Percentiles rank a stretch among this genome's conserved stretches.
Conservation (phyloP, 1,140 invertebrate species). For the Drosophila baimaii region DNA sequence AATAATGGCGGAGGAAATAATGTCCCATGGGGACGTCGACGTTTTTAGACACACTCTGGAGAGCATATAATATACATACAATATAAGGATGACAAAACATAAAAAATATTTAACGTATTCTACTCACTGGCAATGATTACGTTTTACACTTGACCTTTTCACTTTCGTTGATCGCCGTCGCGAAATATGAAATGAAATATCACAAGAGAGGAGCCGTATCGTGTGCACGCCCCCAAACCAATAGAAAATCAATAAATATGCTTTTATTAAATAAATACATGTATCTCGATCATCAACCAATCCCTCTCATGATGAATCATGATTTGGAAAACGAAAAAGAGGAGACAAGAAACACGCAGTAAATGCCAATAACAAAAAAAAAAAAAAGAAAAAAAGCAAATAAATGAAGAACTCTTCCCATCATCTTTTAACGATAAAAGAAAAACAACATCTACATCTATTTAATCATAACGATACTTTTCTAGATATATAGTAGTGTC, state of each 20-base stretch:
- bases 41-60: constrained; percentile 68
- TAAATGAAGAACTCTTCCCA: background rate
- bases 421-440: constrained; percentile 9
- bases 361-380: constrained; percentile 1
- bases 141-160: constrained; percentile 37
- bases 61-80: constrained; percentile 1
- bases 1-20: constrained; percentile 79
- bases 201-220: constrained; percentile 3
- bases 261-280: constrained; percentile 41
- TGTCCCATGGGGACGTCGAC: constrained; percentile 82
- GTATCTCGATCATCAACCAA: constrained; percentile 35
- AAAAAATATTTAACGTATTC: constrained; percentile 5
- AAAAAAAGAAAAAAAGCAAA: constrained; percentile 5
- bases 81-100: constrained; percentile 19
- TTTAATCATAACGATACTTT: constrained; percentile 49
- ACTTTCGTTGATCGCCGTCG: background rate
- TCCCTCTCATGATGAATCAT: constrained; percentile 6
- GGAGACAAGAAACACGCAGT: constrained; percentile 5
- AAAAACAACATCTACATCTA: constrained; percentile 27
- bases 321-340: constrained; percentile 13
- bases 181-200: constrained; percentile 10
- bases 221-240: constrained; percentile 4
- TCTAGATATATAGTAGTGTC: constrained; percentile 38
- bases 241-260: constrained; percentile 24
- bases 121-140: constrained; percentile 25